These are phyloP conservation scores for Callimorpha dominula DNA, from an alignment of 2,888 invertebrate genomes.

Conservation along the genomic window DNA sequence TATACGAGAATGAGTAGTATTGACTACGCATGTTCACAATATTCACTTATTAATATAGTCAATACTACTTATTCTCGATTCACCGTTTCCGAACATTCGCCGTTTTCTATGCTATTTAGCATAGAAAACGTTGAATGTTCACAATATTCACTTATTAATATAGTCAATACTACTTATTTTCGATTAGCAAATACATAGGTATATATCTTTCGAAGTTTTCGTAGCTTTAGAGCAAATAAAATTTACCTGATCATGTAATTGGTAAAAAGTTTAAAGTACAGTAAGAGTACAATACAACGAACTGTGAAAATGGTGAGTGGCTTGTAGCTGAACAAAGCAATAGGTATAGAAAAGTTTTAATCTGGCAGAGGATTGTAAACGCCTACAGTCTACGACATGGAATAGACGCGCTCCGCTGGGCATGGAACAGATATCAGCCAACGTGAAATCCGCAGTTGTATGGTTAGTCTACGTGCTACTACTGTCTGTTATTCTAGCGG, in stretches of 20 bases:
- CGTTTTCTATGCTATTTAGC: no score
- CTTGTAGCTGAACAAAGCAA: constrained; percentile 36
- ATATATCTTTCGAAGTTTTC: neutral
- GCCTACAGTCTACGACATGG: constrained; percentile 45
- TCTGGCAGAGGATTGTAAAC: constrained; percentile 45
- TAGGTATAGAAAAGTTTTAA: constrained; percentile 57
- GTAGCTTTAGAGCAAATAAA: neutral
- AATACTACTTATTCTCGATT: no score
- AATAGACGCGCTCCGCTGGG: constrained; percentile 53
- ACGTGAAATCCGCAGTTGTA: constrained; percentile 52
- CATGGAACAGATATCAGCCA: constrained; percentile 56
- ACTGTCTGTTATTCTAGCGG: constrained; percentile 50
- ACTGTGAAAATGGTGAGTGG: constrained; percentile 6
- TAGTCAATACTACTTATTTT: neutral
- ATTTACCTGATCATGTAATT: neutral
- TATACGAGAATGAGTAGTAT: neutral
- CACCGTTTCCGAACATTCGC: no score
- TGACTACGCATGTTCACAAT: no score
- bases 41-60: no score
- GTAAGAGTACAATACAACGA: constrained; percentile 2
- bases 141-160: no score
- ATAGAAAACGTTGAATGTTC: no score
- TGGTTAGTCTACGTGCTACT: constrained; percentile 45
- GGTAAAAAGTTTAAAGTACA: no score
- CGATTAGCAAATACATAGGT: neutral